A percentile compares a stretch with the other conserved stretches of the same genome.
These are phyloP conservation scores for Solenopsis fugax DNA, from an alignment of 1,140 invertebrate genomes.

Conservation along the genomic window DNA sequence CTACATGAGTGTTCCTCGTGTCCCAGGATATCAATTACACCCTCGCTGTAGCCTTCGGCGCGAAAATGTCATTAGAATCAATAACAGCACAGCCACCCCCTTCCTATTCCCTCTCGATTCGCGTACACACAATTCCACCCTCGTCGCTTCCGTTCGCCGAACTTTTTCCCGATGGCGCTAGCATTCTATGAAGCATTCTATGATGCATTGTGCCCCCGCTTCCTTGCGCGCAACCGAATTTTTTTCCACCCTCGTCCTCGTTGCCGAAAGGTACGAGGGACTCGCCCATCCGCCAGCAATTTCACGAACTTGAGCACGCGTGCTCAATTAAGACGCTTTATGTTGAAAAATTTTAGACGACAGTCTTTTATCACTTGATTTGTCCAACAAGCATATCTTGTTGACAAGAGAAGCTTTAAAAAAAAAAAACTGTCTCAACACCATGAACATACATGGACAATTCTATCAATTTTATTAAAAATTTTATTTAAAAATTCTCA, in stretches of 20 bases:
- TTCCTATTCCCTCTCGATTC: conserved; percentile 69
- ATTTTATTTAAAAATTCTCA: background rate
- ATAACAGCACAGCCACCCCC: conserved; percentile 75
- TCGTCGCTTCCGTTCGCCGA: conserved; percentile 76
- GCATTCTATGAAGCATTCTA: conserved; percentile 75
- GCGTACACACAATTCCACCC: conserved; percentile 77
- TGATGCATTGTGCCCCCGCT: conserved; percentile 71
- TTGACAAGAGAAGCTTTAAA: too few relatives aligned
- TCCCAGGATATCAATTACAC: conserved; percentile 81
- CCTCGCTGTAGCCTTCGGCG: conserved; percentile 78
- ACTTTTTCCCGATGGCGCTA: conserved; percentile 78
- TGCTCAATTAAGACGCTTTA: conserved; percentile 71
- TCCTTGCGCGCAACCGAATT: conserved; percentile 74
- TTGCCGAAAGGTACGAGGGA: conserved; percentile 24
- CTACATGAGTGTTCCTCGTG: conserved; percentile 41
- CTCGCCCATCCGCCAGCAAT: conserved; percentile 69
- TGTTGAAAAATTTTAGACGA: background rate
- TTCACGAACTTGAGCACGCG: conserved; percentile 74
- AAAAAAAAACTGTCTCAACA: background rate
- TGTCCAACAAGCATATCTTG: background rate
- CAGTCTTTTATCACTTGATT: background rate
- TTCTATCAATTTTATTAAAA: background rate
- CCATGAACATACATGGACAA: background rate
- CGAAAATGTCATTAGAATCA: conserved; percentile 84
- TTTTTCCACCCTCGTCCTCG: conserved; percentile 71